phyloP scores from a whole-genome alignment of 2,797 vertebrate species.

The Enteromius anoplus region DNA sequence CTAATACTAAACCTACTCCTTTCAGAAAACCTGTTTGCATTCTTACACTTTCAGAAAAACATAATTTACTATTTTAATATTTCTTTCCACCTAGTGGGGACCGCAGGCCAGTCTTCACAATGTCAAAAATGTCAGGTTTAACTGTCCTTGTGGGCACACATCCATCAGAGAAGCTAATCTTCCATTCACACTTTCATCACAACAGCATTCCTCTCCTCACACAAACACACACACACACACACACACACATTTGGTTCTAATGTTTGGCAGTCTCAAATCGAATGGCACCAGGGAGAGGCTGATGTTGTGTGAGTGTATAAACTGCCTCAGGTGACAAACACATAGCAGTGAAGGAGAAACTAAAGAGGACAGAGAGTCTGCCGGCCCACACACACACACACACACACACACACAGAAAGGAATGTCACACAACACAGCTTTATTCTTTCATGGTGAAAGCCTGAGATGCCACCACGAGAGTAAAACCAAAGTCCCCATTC shows the following conservation, averaged over 20 bases:
- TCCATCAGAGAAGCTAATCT: slow-evolving; percentile 29
- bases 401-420: too few species aligned
- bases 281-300: slow-evolving; percentile 21
- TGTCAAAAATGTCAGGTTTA: too few species aligned
- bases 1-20: too few species aligned
- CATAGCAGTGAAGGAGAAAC: slow-evolving; percentile 28
- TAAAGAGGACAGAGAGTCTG: slow-evolving; percentile 20
- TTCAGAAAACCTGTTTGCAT: too few species aligned
- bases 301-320: slow-evolving; percentile 24
- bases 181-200: slow-evolving; percentile 35
- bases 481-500: background rate
- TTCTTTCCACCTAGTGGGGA: too few species aligned
- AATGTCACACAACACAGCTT: background rate
- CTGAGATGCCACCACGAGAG: background rate
- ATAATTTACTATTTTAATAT: too few species aligned
- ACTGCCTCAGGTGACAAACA: slow-evolving; percentile 22
- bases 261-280: slow-evolving; percentile 20
- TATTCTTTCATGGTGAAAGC: background rate
- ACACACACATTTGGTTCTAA: slow-evolving; percentile 22
- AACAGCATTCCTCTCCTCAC: slow-evolving; percentile 18
- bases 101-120: too few species aligned
- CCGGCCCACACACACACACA: fast-evolving
- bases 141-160: slow-evolving; percentile 2
- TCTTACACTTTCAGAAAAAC: too few species aligned
- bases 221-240: too few species aligned